Base-by-base conservation (phyloP, 2,113 vertebrate species). In the Microtus oregoni region DNA sequence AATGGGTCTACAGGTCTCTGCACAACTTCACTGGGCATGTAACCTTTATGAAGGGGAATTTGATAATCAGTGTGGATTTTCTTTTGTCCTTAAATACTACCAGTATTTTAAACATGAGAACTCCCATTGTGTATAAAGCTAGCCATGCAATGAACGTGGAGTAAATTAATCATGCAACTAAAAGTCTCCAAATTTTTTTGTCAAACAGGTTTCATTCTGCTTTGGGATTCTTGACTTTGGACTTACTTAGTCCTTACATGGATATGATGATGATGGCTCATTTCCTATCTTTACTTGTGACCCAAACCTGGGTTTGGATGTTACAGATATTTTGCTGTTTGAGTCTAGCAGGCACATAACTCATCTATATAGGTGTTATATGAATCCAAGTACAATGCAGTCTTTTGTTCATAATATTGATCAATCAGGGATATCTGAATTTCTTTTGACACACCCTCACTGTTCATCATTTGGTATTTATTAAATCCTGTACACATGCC, bases 61-160 rank as follows among this genome's bases (percentile, higher is more conserved):
- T 5, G 47, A 96, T 97, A 95, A 89, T 96, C 96, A 97, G 68
- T 97, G 94, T 97, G 91, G 97, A 96, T 96, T 97, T 96, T 98
- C 58, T 85, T 90, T 98, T 52, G 91, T 97, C 91, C 65, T 98
- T 98, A 97, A 98, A 98, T 96, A 95, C 8, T 98, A 82, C n/a
- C 93, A 97, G 97, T 98, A 98, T 97, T 98, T 98, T 94, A 98
- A 98, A 97, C 70, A 95, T 75, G 85, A 98, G 85, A 93, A 82
- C 86, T 95, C 86, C 96, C 83, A 96, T 86, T 97, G 86, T 97
- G 79, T 82, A 94, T 98, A 97, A 97, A 98, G 89, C 73, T 98
- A 97, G 97, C 75, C 93, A 63, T 95, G 92, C n/a, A 94, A 76
- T 50, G n/a, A 91, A 97, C 88, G 91, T 4, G 17, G 61, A 97